Evolutionary conservation across 2,113 vertebrate genomes (phyloP).

Genomic region (Microtus richardsoni): DNA sequence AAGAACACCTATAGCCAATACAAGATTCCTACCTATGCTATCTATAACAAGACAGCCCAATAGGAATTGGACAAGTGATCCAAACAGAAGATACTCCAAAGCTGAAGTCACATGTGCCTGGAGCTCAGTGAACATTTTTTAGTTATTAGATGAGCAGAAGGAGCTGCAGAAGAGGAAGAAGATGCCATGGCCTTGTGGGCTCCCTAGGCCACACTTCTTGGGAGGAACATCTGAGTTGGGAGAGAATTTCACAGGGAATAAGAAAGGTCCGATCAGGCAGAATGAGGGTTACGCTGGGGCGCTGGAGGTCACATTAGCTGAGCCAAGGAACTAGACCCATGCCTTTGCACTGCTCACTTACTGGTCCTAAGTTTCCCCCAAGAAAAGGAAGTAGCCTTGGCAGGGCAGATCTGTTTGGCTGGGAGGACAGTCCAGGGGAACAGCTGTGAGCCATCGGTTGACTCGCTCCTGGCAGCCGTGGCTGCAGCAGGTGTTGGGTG

Average conservation of each 20-base stretch:
- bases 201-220: not conserved
- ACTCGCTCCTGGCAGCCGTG: not conserved
- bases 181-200: not conserved
- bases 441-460: slow-evolving; percentile 57
- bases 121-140: not conserved
- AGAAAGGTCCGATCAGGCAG: not conserved
- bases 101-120: not conserved
- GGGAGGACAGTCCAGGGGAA: not conserved
- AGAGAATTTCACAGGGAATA: not conserved
- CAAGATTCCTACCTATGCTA: not conserved
- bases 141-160: not conserved
- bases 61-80: not conserved
- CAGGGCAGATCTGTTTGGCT: slow-evolving; percentile 27
- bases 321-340: not conserved
- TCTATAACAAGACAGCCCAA: not conserved
- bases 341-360: not conserved
- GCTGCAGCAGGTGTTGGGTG: slow-evolving; percentile 1
- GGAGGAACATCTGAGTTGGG: not conserved
- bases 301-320: not conserved
- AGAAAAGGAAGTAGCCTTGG: not conserved
- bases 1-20: not conserved
- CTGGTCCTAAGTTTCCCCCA: not conserved
- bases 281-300: not conserved
- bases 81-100: not conserved
- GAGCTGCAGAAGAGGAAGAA: not conserved